A percentile compares a stretch with the other conserved stretches of the same genome.
Conservation (phyloP, 2,113 vertebrate species). For the Haemorhous mexicanus region DNA sequence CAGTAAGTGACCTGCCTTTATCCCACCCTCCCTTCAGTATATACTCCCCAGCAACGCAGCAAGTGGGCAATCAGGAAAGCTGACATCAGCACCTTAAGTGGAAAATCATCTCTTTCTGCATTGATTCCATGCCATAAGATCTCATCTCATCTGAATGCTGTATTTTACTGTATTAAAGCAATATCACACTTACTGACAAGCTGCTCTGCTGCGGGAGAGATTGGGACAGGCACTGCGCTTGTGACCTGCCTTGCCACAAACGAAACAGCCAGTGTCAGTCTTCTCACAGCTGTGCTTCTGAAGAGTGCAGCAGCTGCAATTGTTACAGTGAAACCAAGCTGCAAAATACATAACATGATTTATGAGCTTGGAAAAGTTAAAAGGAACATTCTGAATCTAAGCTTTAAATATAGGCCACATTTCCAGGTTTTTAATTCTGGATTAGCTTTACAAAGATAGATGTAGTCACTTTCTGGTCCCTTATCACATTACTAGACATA, state of each 20-base stretch:
- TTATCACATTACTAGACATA: not conserved
- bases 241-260: constrained; percentile 82
- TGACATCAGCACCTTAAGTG: not conserved
- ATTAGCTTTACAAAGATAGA: not conserved
- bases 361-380: not conserved
- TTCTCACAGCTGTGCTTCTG: constrained; percentile 77
- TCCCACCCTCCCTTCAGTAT: not conserved
- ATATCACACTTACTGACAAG: constrained; percentile 57
- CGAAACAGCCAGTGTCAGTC: constrained; percentile 76
- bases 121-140: not conserved
- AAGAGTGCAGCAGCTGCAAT: constrained; percentile 81
- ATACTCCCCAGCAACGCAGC: not conserved
- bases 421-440: not conserved
- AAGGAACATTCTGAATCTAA: not conserved
- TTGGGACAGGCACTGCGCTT: constrained; percentile 82
- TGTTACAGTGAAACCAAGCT: constrained; percentile 91
- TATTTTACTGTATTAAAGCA: not conserved
- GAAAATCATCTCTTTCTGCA: not conserved
- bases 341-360: not conserved
- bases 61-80: not conserved
- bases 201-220: not conserved
- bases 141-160: not conserved
- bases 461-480: not conserved
- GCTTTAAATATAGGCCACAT: not conserved
- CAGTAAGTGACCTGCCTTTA: not conserved